Base-by-base conservation (phyloP, 2,113 vertebrate species). In the Otolemur garnettii region DNA sequence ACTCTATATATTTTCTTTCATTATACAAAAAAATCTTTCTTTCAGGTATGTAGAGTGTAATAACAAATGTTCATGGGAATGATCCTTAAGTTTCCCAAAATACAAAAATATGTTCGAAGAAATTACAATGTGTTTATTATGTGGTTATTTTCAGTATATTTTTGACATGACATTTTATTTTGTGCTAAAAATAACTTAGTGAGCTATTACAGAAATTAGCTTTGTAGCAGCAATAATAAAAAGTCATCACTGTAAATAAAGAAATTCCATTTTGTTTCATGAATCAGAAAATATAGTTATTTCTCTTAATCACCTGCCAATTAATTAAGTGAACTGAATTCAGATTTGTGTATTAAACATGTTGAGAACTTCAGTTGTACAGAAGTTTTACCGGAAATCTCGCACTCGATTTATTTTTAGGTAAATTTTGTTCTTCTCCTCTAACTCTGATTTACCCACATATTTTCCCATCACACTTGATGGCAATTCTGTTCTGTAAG, bases 21-120 rank as follows among this genome's bases (percentile, higher is more conserved):
- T 93, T 78, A 83, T 35, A 30, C 68, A 74, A 91, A 74, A 91
- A 92, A 42, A 86, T 62, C 4, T 35, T 78, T 71, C 18, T 33
- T 80, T 93, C 17, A 24, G 11, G 3, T 6, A 86, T n/a, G 15
- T 66, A 21, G 9, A 71, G 30, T 81, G 21, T 28, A 45, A 62
- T 62, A 68, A 50, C 4, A 71, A 77, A 26, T 68, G 5, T 90
- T 87, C 33, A 8, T 81, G 9, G 77, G 38, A 75, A 85, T 50
- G 2, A 77, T 13, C 10, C 35, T 50, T 83, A 69, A 1, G 38
- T 57, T 26, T 74, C 59, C 68, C 21, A 53, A 55, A 69, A 90
- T 33, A 84, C 14, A 62, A 62, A 66, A 91, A 33, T 75, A 28
- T 7, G 21, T n/a, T 91, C 4, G n/a, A 74, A 87, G 50, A 71